Conservation (phyloP, 2,113 vertebrate species). For the Epinephelus lanceolatus region DNA sequence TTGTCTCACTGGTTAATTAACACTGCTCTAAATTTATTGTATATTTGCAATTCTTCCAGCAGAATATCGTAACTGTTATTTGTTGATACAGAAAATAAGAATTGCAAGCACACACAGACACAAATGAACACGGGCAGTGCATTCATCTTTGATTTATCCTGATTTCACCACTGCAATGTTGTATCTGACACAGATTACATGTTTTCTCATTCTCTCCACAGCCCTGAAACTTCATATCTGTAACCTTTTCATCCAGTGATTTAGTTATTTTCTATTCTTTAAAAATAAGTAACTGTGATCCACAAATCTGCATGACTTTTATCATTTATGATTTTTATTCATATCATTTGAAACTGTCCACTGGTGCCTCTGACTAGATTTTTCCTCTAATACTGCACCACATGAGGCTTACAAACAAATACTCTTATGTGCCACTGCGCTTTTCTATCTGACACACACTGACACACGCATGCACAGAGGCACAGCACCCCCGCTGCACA, state of each 20-base stretch:
- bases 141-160: not conserved
- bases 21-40: not conserved
- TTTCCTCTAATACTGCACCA: slow-evolving; percentile 28
- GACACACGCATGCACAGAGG: slow-evolving; percentile 26
- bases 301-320: not conserved
- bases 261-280: not conserved
- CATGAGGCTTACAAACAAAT: slow-evolving; percentile 56
- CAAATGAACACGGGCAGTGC: no score
- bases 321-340: not conserved
- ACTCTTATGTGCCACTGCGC: slow-evolving; percentile 58
- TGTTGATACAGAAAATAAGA: no score
- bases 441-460: slow-evolving; percentile 59
- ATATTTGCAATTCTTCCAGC: not conserved
- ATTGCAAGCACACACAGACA: no score
- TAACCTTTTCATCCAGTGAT: not conserved
- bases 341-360: not conserved
- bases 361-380: not conserved
- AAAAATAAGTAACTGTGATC: not conserved
- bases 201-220: not conserved
- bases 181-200: not conserved
- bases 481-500: slow-evolving; percentile 14
- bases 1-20: not conserved
- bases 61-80: not conserved
- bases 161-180: not conserved
- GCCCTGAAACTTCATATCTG: not conserved